A percentile compares a stretch with the other conserved stretches of the same genome.
phyloP scores from a whole-genome alignment of 2,888 invertebrate genomes.

The Bellardia pandia region DNA sequence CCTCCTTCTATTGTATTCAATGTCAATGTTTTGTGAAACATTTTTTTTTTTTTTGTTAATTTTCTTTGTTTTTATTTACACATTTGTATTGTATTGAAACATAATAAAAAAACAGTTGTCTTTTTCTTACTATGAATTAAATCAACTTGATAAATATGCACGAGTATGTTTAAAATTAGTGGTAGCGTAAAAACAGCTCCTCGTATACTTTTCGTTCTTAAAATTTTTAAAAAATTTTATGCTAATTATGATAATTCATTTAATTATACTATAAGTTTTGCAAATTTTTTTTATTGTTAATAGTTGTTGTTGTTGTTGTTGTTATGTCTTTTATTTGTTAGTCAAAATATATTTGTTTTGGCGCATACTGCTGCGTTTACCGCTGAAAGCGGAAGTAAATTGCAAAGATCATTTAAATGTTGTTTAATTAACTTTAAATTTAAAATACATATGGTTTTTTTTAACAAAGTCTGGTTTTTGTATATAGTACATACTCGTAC shows the following conservation, averaged over 20 bases:
- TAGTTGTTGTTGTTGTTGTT: background rate
- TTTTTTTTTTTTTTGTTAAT: background rate
- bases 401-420: conserved; percentile 1
- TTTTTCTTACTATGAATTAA: background rate
- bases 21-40: conserved; percentile 5
- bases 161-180: background rate
- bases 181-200: background rate
- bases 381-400: conserved; percentile 34
- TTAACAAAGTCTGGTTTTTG: background rate
- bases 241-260: conserved; percentile 20
- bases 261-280: conserved; percentile 22
- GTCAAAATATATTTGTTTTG: conserved; percentile 20
- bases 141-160: background rate
- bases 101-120: conserved; percentile 4
- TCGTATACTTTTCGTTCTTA: background rate
- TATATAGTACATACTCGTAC: background rate
- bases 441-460: background rate
- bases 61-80: background rate
- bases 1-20: conserved; percentile 5
- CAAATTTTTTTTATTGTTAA: conserved; percentile 11
- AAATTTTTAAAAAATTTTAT: background rate
- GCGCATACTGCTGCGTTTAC: background rate
- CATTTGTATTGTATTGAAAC: too few relatives aligned
- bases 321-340: background rate
- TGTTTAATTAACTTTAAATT: background rate